phyloP scores from a whole-genome alignment of 2,888 invertebrate species.

The Cheilosia urbana region DNA sequence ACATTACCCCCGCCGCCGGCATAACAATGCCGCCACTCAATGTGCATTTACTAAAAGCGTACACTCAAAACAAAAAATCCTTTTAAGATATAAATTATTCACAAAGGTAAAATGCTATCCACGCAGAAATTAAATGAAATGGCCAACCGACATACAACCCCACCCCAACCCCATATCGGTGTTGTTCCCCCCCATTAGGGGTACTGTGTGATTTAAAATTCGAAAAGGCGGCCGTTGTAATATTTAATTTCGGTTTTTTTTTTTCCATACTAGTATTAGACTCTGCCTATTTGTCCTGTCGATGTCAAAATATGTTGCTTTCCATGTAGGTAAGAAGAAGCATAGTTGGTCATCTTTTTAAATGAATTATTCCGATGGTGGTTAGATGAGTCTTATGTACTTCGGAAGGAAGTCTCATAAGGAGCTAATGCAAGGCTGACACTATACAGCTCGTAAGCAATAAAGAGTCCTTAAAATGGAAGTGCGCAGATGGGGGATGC shows the following conservation, averaged over 20 bases:
- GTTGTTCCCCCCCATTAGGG: slow-evolving; percentile 45
- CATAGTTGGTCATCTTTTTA: too few species aligned
- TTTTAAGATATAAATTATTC: slow-evolving; percentile 75
- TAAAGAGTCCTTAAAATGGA: too few species aligned
- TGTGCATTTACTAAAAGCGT: slow-evolving; percentile 72
- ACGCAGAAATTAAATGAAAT: slow-evolving; percentile 75
- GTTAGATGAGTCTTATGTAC: too few species aligned
- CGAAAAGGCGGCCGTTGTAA: slow-evolving; percentile 65
- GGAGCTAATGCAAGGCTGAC: too few species aligned
- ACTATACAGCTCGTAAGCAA: too few species aligned
- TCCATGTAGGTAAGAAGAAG: too few species aligned
- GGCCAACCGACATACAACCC: slow-evolving; percentile 55
- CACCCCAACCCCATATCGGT: too few species aligned
- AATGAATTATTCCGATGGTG: too few species aligned
- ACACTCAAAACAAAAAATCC: slow-evolving; percentile 71
- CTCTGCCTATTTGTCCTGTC: too few species aligned
- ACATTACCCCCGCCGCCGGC: slow-evolving; percentile 57
- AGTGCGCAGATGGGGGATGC: too few species aligned
- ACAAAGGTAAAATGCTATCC: slow-evolving; percentile 73
- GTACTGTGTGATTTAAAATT: slow-evolving; percentile 67
- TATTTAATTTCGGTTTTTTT: slow-evolving; percentile 25
- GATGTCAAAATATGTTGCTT: too few species aligned
- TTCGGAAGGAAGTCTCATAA: too few species aligned
- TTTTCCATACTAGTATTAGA: not conserved
- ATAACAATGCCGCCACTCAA: slow-evolving; percentile 65